Evolutionary conservation across 2,113 vertebrate genomes (phyloP), one percentile per base, ranked within the genome.

Genomic region (Pluvialis apricaria): DNA sequence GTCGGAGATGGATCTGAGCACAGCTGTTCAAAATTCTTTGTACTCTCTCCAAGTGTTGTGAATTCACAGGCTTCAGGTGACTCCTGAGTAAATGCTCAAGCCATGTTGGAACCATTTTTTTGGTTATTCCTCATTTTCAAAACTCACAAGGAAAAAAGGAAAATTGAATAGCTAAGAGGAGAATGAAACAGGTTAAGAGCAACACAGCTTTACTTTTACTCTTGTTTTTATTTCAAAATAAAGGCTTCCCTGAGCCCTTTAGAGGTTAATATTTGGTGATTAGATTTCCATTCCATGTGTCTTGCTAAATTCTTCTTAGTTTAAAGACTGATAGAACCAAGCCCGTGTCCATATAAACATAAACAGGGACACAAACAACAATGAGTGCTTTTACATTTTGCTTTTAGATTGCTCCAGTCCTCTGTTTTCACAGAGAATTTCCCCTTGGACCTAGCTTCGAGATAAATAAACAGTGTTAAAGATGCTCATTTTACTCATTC

Each of bases 401-500:
- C 76, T 91, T 92, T 91, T 64, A 25, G 5, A 21, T 92, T 1
- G 69, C 32, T 36, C 31, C 29, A 38, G 18, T 19, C n/a, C 45
- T 79, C 78, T 73, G 57, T 84, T 96, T 97, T 94, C 52, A 44
- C 69, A 77, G 49, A 83, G 61, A 29, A 88, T 92, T 91, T 89
- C 40, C 47, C 60, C 22, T 82, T 26, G 87, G 92, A 89, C 51
- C 18, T 75, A 85, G 28, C 19, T 88, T 92, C 96, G 78, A 84
- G 51, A 94, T 82, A 91, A 88, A 93, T 84, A 94, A 90, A 91
- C 64, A 84, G 9, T 66, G 21, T 66, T 93, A 78, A 94, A 88
- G 26, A 88, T 96, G 82, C 58, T 93, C 55, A 88, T 95, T 94
- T 92, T 92, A 82, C 26, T 96, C 79, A 90, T 96, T 94, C 91